These are phyloP conservation scores for Procapra przewalskii DNA, from an alignment of 2,113 vertebrate species.

Conservation along the genomic window DNA sequence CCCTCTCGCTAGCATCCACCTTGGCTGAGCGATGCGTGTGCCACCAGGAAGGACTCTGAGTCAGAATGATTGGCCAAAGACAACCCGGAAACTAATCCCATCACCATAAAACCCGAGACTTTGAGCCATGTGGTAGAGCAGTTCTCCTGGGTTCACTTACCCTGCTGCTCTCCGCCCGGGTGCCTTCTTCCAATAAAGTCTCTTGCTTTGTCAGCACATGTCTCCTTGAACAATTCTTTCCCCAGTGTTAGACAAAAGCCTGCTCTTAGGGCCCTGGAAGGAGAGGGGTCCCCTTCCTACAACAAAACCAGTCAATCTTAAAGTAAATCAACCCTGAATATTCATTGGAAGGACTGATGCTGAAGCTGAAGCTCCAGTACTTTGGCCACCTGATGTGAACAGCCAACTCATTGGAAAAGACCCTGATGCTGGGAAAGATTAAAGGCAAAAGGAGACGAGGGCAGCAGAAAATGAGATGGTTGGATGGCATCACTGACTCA, in stretches of 20 bases:
- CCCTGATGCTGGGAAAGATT: neutral
- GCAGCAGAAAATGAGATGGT: neutral
- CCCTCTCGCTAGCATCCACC: neutral
- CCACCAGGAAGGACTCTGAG: neutral
- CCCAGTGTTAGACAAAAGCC: neutral
- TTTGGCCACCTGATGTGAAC: neutral
- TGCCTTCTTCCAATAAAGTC: neutral
- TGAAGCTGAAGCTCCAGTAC: neutral
- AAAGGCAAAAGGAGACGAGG: neutral
- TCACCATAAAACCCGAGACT: neutral
- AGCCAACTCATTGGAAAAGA: neutral
- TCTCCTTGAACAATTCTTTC: neutral
- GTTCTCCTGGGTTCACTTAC: neutral
- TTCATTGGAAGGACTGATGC: neutral
- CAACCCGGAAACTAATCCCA: neutral
- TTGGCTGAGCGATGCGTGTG: neutral
- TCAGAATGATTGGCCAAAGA: neutral
- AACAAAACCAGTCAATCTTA: neutral
- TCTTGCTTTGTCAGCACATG: neutral
- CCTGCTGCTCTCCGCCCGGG: accelerated
- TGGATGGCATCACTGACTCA: neutral
- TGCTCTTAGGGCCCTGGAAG: neutral
- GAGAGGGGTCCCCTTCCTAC: neutral
- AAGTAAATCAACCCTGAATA: neutral
- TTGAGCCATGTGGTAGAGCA: neutral